Base-by-base conservation (phyloP, 2,113 vertebrate genomes). In the Proterorhinus semilunaris region DNA sequence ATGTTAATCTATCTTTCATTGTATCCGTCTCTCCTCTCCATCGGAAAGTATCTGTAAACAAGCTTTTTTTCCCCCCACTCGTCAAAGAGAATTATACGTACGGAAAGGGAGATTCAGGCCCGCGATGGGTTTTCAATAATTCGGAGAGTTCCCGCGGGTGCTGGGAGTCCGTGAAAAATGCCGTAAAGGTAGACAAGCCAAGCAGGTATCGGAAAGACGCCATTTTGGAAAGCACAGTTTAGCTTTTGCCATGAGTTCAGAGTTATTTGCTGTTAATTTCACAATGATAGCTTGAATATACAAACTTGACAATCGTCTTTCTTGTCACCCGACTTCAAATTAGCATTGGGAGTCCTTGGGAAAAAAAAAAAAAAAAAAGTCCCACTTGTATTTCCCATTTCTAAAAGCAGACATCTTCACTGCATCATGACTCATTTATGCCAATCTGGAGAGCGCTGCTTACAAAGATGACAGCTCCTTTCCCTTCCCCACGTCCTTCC, bases 1-100 rank as follows among this genome's bases (percentile, higher is more conserved):
- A 91, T 91, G 82, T 87, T 91, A 90, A 93, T 93, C 91, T 92
- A 92, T 91, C 88, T 92, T 91, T 92, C 83, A 91, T 92, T 90
- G 86, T 78, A 89, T 89, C 85, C 68, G 81, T 82, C 76, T 68
- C n/a, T n/a, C n/a, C n/a, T n/a, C 66, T 64, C 66, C 68, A 72
- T 55, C 62, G 49, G 51, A 65, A 27, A 73, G 69, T 89, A 86
- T 91, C 91, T 91, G 91, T 93, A 92, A 93, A 93, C 91, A 91
- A 63, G 80, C 72, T 90, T 87, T 90, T 51, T 84, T 81, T 84
- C n/a, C n/a, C n/a, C n/a, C 74, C 54, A 86, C 69, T 78, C 64
- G 86, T 89, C 91, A 85, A 84, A 89, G 84, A 79, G 86, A 90
- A 89, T 87, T 84, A 89, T 83, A 2, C 27, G 2, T 21, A 21